Evolutionary conservation across 1,140 invertebrate genomes (phyloP).

Genomic region (Drosophila rufa): DNA sequence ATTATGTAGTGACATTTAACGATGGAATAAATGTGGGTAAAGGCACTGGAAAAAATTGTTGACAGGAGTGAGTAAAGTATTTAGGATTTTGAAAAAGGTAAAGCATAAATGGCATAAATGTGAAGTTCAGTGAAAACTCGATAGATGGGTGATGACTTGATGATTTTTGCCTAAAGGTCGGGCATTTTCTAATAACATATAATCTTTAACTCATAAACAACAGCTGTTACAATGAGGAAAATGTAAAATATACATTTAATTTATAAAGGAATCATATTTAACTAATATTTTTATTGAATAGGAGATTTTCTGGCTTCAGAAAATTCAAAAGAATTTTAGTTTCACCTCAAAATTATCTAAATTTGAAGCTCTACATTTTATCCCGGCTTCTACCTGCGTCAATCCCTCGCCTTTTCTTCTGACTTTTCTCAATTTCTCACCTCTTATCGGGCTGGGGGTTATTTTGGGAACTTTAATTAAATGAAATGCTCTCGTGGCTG

Average conservation of each 20-base stretch:
- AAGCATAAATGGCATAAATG: too few relatives aligned
- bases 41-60: background rate
- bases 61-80: too few relatives aligned
- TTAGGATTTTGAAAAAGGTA: background rate
- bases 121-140: too few relatives aligned
- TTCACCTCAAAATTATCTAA: background rate
- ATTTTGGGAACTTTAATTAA: constrained; percentile 73
- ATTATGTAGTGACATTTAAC: background rate
- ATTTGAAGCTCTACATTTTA: background rate
- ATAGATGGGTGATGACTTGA: too few relatives aligned
- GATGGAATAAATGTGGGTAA: background rate
- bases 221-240: too few relatives aligned
- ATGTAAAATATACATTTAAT: too few relatives aligned
- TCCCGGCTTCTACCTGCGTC: constrained; percentile 35
- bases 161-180: too few relatives aligned
- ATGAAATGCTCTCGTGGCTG: constrained; percentile 47
- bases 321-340: background rate
- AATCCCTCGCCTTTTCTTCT: constrained; percentile 26
- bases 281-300: too few relatives aligned
- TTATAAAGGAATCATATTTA: too few relatives aligned
- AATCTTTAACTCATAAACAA: too few relatives aligned
- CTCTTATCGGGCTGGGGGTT: constrained; percentile 57
- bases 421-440: constrained; percentile 43
- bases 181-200: too few relatives aligned
- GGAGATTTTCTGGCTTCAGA: background rate